phyloP scores from a whole-genome alignment of 2,888 invertebrate species.

The Sinopyrophorus schimmeli region DNA sequence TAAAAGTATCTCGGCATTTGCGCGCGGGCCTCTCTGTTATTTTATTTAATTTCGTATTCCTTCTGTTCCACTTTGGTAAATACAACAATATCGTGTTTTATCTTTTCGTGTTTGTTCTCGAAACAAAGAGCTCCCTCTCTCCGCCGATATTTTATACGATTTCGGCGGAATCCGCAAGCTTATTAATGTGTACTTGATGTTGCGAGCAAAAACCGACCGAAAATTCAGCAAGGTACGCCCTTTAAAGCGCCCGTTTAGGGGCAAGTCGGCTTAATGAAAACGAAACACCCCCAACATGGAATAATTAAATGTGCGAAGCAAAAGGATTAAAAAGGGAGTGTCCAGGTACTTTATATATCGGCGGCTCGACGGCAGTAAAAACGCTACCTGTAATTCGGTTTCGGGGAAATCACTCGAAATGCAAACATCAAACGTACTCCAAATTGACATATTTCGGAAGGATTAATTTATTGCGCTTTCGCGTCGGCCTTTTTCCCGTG shows the following conservation, averaged over 20 bases:
- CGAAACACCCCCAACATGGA: constrained; percentile 18
- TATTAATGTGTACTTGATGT: constrained; percentile 21
- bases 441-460: background rate
- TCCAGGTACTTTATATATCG: constrained; percentile 17
- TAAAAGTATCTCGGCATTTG: constrained; percentile 19
- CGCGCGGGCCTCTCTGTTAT: constrained; percentile 12
- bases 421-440: constrained; percentile 9
- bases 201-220: constrained; percentile 12
- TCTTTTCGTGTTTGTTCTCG: constrained; percentile 20
- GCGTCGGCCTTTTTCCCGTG: too few species aligned
- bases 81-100: constrained; percentile 20
- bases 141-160: constrained; percentile 19
- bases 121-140: constrained; percentile 19
- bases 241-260: constrained; percentile 10
- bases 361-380: constrained; percentile 10
- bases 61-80: constrained; percentile 21
- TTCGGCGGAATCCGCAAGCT: constrained; percentile 16
- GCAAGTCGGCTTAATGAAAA: constrained; percentile 26
- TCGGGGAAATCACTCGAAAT: constrained; percentile 15
- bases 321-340: constrained; percentile 25
- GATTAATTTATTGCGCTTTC: constrained; percentile 11
- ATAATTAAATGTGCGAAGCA: constrained; percentile 24
- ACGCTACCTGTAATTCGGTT: constrained; percentile 15
- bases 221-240: constrained; percentile 10
- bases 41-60: constrained; percentile 24